These are phyloP conservation scores for Drosophila saltans DNA, from an alignment of 1,140 invertebrate species.

Conservation along the genomic window DNA sequence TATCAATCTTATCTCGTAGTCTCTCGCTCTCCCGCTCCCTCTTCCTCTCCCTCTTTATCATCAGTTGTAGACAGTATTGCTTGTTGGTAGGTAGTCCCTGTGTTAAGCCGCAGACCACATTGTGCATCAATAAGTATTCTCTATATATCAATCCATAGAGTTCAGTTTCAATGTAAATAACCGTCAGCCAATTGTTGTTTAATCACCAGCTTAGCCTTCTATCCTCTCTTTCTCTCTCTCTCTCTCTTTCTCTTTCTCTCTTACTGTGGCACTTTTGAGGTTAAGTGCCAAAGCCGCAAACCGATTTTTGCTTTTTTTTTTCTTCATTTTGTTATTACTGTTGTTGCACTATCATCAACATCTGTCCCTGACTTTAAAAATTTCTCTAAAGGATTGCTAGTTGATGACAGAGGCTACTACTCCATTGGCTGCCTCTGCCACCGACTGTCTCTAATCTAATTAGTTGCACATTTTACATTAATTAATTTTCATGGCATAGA, in stretches of 20 bases:
- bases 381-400: background rate
- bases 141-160: conserved; percentile 45
- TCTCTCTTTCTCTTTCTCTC: background rate
- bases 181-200: conserved; percentile 81
- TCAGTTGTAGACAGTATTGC: background rate
- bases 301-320: background rate
- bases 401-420: background rate
- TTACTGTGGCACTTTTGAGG: conserved; percentile 59
- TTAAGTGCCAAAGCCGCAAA: conserved; percentile 52
- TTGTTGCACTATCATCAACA: background rate
- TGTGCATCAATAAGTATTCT: conserved; percentile 34
- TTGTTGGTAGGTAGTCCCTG: background rate
- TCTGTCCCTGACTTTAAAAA: conserved; percentile 14
- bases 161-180: conserved; percentile 72
- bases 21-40: background rate
- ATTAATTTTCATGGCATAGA: conserved; percentile 71
- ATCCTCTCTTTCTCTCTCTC: background rate
- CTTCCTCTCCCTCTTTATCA: background rate
- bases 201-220: conserved; percentile 71
- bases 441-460: conserved; percentile 42
- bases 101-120: conserved; percentile 54
- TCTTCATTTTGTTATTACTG: background rate
- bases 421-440: conserved; percentile 7
- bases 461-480: conserved; percentile 81
- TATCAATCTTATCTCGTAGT: too few species aligned